Conservation (phyloP, 2,113 vertebrate species). For the Camelus dromedarius region DNA sequence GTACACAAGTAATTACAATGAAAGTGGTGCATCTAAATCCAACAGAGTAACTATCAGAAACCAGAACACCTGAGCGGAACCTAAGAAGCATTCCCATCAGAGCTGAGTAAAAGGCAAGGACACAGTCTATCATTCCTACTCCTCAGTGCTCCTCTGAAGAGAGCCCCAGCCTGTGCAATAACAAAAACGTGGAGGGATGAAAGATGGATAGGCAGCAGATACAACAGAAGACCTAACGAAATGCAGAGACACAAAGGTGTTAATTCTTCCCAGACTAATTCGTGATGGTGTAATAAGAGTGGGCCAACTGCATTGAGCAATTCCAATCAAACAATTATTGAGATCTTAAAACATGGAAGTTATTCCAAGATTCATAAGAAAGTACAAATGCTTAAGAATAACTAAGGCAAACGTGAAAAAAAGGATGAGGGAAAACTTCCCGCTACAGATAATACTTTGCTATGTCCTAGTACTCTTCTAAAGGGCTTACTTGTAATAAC, state of each 20-base stretch:
- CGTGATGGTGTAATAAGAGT: no score
- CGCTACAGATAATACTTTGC: background rate
- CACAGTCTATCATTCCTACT: rapidly evolving
- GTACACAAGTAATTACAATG: background rate
- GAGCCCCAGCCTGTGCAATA: rapidly evolving
- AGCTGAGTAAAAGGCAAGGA: background rate
- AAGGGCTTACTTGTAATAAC: no score
- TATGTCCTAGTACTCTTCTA: rapidly evolving
- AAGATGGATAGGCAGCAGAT: background rate
- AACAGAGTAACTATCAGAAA: background rate
- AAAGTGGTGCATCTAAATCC: background rate
- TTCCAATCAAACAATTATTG: background rate
- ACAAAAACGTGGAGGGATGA: background rate
- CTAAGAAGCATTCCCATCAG: background rate
- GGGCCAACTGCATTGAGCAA: background rate
- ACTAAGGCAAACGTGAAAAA: background rate
- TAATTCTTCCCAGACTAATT: background rate
- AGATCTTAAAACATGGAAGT: background rate
- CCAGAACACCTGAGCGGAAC: background rate
- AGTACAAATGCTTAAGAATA: background rate
- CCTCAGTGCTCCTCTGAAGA: background rate
- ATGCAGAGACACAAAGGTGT: background rate
- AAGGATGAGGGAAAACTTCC: background rate
- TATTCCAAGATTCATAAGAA: background rate
- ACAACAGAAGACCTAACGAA: background rate